Evolutionary conservation across 2,888 invertebrate species (phyloP), one percentile per base, ranked within the genome.

Genomic region (Camptogramma bilineatum): DNA sequence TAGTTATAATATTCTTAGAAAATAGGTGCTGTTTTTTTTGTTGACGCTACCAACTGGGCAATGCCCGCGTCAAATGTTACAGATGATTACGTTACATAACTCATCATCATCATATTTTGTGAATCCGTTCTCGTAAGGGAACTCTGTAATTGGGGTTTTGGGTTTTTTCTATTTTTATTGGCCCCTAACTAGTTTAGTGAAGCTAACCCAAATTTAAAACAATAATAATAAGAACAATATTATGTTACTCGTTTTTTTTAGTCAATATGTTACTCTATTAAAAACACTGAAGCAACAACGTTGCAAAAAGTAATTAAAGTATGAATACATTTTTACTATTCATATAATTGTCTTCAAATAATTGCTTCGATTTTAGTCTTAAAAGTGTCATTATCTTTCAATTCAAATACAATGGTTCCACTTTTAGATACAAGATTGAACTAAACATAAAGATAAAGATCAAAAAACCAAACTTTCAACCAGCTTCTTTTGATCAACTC

Each of bases 41-140:
- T 77, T 73, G 68, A 68, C 84, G 34, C 62, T 88, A 85, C 82
- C 31, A 13, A 54, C 65, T 63, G 71, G 76, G 69, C 80, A 76
- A 76, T 74, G 84, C 73, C 82, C 85, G 81, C 86, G 83, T 88
- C 85, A 87, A 87, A 87, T 84, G 87, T 85, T 87, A 87, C 84
- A 86, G 86, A 87, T 90, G 88, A 90, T 90, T 90, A 84, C 88
- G 82, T 88, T 85, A 88, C 87, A 87, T 88, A 88, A 88, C 85
- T 90, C 88, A 89, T 87, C 85, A 85, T 86, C 86, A 86, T 88
- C 86, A 84, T 85, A 84, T 85, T 86, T 87, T 80, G 83, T 84
- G 81, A 83, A 87, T 84, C 82, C 78, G 82, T 80, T 83, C 84
- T 80, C 80, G 76, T 83, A 77, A 82, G 75, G 74, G 80, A 76